Evolutionary conservation across 1,140 invertebrate genomes (phyloP), one percentile per base, ranked within the genome.

Genomic region (Ceratosolen solmsi): DNA sequence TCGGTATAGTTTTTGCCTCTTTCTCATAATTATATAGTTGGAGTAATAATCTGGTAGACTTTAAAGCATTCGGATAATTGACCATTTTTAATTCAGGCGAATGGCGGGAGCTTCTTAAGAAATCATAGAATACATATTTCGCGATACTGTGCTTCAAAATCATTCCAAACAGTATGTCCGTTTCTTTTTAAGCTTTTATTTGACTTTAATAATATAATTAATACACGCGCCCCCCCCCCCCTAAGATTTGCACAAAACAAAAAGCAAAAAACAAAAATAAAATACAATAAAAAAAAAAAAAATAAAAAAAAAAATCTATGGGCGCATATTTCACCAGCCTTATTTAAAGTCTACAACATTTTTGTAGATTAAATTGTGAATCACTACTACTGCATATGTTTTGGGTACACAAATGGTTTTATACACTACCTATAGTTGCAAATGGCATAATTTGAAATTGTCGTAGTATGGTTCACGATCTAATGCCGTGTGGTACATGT

Each of bases 61-160:
- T 83, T 9, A 80, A 85, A 83, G 79, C 70, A 82, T 84, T 84
- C 82, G 77, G 80, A 51, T 87, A 86, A 87, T 87, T 87, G 85
- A 87, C 86, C 81, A 85, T 85, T 84, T 85, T 78, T 38, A 83
- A 80, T 83, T 65, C 71, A 83, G 60, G 80, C 75, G 72, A 77
- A 82, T 83, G 72, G 54, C 77, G 30, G 30, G n/a, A n/a, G 51
- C 51, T 79, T 76, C 80, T 79, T 70, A 56, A 76, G n/a, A 70
- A 70, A 71, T 70, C 68, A 73, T 74, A 68, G 65, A 79, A 17
- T 71, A 60, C 54, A 33, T 71, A 68, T 38, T 54, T 27, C 25
- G 25, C 33, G 15, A 7, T 54, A n/a, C n/a, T 49, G 41, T 58
- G 46, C 25, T 38, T 68, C 11, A 82, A 78, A 82, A 41, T 82